Conservation (phyloP, 2,797 vertebrate genomes). For the Acropternis orthonyx region DNA sequence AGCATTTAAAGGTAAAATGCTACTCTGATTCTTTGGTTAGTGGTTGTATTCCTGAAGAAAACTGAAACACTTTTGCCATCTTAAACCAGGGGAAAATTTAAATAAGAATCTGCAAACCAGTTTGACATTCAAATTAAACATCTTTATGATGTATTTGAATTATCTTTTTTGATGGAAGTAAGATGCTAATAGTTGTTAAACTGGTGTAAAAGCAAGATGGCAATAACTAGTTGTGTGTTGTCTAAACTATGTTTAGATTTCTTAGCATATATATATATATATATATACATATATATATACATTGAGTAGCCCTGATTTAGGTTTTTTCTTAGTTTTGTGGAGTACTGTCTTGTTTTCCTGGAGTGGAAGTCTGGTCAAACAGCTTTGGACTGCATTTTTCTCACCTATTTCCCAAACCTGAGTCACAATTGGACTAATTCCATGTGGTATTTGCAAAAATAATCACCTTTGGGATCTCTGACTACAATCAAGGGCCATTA, state of each 20-base stretch:
- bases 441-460: background rate
- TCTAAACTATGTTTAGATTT: background rate
- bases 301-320: background rate
- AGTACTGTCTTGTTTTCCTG: background rate
- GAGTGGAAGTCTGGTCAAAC: background rate
- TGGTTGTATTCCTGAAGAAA: background rate
- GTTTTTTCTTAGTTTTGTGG: background rate
- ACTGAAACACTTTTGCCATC: background rate
- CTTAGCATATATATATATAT: background rate
- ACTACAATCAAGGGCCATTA: background rate
- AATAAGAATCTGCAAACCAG: background rate
- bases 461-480: background rate
- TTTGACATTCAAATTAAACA: background rate
- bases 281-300: too few relatives aligned
- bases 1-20: background rate
- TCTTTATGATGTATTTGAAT: background rate
- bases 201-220: background rate
- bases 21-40: background rate
- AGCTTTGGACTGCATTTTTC: background rate
- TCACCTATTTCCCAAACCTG: background rate
- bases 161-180: background rate
- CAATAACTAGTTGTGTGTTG: background rate
- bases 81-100: background rate
- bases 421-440: background rate
- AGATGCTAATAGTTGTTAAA: background rate